phyloP scores from a whole-genome alignment of 2,888 invertebrate species.

The Agelastica alni region DNA sequence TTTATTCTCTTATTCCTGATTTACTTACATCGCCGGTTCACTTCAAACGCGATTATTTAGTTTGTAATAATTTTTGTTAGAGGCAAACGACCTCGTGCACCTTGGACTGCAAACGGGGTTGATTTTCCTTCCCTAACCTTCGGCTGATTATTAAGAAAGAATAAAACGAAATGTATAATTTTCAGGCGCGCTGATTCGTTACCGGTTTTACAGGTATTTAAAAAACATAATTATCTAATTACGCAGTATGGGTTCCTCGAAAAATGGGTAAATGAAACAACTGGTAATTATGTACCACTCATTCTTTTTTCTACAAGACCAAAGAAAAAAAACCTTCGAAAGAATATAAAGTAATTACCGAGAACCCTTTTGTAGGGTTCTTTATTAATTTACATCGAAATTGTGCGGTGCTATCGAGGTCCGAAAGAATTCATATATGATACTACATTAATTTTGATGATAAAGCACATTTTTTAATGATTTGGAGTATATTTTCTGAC shows the following conservation, averaged over 20 bases:
- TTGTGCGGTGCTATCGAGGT: slow-evolving; percentile 17
- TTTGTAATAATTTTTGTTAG: too few species aligned
- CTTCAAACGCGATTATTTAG: too few species aligned
- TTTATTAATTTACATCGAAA: slow-evolving; percentile 34
- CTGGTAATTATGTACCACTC: background rate
- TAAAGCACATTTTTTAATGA: slow-evolving; percentile 44
- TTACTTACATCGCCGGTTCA: too few species aligned
- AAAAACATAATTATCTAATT: slow-evolving; percentile 6
- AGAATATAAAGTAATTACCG: slow-evolving; percentile 32
- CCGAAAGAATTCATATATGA: slow-evolving; percentile 29
- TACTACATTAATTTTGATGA: slow-evolving; percentile 46
- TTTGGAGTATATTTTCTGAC: slow-evolving; percentile 36
- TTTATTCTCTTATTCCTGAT: too few species aligned
- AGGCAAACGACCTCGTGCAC: too few species aligned
- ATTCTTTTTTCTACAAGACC: slow-evolving; percentile 22
- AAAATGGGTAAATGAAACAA: slow-evolving; percentile 6
- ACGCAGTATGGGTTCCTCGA: slow-evolving; percentile 1
- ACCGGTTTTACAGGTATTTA: too few species aligned
- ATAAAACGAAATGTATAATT: too few species aligned
- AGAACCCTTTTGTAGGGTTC: slow-evolving; percentile 33
- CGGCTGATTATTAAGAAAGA: too few species aligned
- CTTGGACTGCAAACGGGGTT: too few species aligned
- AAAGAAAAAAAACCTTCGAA: slow-evolving; percentile 23
- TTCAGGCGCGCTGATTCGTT: too few species aligned
- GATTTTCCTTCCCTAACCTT: too few species aligned